Evolutionary conservation across 35 echinoderm and acorn worm species (phyloP), one percentile per base, ranked within the genome.

Genomic region (Diadema setosum): DNA sequence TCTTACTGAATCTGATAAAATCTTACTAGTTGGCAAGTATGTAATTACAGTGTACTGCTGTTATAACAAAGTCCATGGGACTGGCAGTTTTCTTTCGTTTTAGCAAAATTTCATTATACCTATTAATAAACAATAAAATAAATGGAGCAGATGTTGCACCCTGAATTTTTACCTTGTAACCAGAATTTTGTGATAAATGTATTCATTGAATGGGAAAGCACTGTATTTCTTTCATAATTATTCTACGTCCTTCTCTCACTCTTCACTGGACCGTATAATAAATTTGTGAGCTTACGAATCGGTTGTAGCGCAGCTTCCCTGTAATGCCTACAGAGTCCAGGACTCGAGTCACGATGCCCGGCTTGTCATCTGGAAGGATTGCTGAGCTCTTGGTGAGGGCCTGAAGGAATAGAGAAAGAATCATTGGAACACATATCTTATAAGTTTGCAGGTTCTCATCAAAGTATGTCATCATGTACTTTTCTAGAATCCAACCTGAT

Each of bases 291-390:
- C 91, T 89, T 44, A 93, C 91, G 89, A 94, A 94, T 94, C 91
- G 89, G 91, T 94, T 94, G 91, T 84, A 94, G 46, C 87, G 25
- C 58, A 94, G 42, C 58, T 84, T 83, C 5, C 81, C 86, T 60
- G 87, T 83, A 16, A 94, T 45, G 21, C 91, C 91, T 2, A 89
- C 82, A 58, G 70, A 56, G 5, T 89, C 86, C 33, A 94, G 49
- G 46, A 89, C 44, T 12, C 75, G 65, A 14, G 86, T 89, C 40
- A 94, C 20, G 1, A 89, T 69, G 5, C 86, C 86, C 15, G 91
- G 91, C 43, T 94, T 89, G 0, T 84, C 87, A 16, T 89, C 86
- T 57, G 58, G 80, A 16, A 89, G 70, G 0, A 85, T 65, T 46
- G 57, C 84, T 39, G 86, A 90, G n/a, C 81, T 89, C 61, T 83